Evolutionary conservation across 2,113 vertebrate species (phyloP).

Genomic region (Chionis minor): DNA sequence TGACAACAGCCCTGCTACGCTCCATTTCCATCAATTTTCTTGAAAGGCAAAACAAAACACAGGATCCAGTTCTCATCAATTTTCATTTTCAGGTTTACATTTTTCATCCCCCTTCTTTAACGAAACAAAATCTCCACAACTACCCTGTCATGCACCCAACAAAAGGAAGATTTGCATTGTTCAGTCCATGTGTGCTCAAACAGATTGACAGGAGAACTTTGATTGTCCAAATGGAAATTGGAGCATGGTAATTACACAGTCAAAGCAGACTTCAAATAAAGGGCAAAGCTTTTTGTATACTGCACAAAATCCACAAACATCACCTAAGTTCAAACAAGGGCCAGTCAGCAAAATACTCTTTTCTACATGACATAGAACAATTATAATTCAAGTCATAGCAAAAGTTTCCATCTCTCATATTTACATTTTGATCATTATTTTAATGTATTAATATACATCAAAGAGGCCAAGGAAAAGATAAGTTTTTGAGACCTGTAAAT

Average conservation of each 20-base stretch:
- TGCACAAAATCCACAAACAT: background rate
- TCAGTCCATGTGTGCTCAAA: background rate
- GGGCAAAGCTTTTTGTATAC: background rate
- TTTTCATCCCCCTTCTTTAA: background rate
- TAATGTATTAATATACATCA: background rate
- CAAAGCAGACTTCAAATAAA: background rate
- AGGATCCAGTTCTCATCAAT: background rate
- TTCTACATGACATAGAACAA: background rate
- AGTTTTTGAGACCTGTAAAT: constrained; percentile 10
- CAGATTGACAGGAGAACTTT: background rate
- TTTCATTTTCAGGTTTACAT: background rate
- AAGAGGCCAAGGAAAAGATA: background rate
- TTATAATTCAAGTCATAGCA: background rate
- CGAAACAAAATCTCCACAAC: background rate
- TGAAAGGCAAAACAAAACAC: background rate
- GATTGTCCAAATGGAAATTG: constrained; percentile 15
- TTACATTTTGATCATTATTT: background rate
- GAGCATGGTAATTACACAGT: background rate
- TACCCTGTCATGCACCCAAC: background rate
- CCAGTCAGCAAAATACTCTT: background rate
- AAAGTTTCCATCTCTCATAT: background rate
- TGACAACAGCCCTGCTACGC: background rate
- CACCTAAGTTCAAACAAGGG: background rate
- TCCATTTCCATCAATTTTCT: background rate
- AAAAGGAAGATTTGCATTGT: background rate